Percentiles rank a stretch among this genome's conserved stretches.
Conservation (phyloP, 2,797 vertebrate species). For the Bothrops alternatus region DNA sequence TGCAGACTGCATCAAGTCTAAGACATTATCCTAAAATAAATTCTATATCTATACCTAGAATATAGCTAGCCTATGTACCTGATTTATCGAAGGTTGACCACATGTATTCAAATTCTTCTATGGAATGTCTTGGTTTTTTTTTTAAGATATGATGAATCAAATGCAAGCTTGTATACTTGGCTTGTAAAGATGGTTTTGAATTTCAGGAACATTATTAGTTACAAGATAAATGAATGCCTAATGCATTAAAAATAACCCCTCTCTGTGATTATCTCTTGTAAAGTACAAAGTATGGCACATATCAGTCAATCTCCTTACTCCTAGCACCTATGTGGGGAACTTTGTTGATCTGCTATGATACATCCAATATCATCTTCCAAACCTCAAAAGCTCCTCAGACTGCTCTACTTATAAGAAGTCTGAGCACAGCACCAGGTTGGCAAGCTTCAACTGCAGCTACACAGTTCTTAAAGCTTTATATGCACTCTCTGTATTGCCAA, state of each 20-base stretch:
- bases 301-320: neutral
- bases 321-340: neutral
- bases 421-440: neutral
- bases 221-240: neutral
- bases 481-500: neutral
- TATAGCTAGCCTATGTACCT: neutral
- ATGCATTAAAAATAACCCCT: neutral
- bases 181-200: neutral
- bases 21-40: neutral
- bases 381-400: neutral
- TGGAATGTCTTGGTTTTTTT: neutral
- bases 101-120: neutral
- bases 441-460: neutral
- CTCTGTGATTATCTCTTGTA: neutral
- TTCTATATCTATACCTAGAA: neutral
- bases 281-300: neutral
- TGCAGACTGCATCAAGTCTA: neutral
- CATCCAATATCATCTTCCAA: neutral
- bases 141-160: neutral
- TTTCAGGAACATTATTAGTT: neutral
- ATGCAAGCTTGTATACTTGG: neutral
- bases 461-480: neutral
- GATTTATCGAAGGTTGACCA: neutral
- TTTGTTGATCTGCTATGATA: neutral
- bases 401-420: neutral